These are phyloP conservation scores for Drosophila demipolita DNA, from an alignment of 2,888 invertebrate genomes.

Conservation along the genomic window DNA sequence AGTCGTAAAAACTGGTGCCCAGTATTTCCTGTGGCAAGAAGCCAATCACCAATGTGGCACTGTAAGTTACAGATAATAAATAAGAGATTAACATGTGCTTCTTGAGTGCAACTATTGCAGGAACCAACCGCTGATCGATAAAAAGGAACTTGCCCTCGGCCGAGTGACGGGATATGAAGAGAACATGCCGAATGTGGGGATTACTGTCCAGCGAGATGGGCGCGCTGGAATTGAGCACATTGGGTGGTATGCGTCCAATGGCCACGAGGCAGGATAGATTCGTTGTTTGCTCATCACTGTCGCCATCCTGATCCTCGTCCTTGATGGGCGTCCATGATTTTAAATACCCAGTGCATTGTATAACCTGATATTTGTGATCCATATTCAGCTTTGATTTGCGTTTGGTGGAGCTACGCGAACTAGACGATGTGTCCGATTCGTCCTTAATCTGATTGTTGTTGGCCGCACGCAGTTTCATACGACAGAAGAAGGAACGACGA, in stretches of 20 bases:
- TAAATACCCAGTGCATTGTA: conserved; percentile 96
- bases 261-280: conserved; percentile 95
- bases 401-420: conserved; percentile 87
- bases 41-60: conserved; percentile 94
- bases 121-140: conserved; percentile 93
- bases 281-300: conserved; percentile 87
- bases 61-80: conserved; percentile 82
- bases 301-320: conserved; percentile 89
- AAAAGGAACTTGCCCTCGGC: conserved; percentile 96
- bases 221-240: conserved; percentile 86
- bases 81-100: not conserved
- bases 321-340: conserved; percentile 96
- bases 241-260: conserved; percentile 91
- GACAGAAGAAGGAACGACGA: conserved; percentile 95
- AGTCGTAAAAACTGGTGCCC: conserved; percentile 97
- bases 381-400: conserved; percentile 87
- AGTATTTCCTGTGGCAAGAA: conserved; percentile 96
- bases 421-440: conserved; percentile 86
- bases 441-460: conserved; percentile 89
- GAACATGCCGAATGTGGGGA: conserved; percentile 88
- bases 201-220: conserved; percentile 85
- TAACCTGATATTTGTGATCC: conserved; percentile 94
- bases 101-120: not conserved
- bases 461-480: conserved; percentile 92
- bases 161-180: conserved; percentile 94